Evolutionary conservation across 2,113 vertebrate species (phyloP), one percentile per base, ranked within the genome.

Genomic region (Peromyscus leucopus): DNA sequence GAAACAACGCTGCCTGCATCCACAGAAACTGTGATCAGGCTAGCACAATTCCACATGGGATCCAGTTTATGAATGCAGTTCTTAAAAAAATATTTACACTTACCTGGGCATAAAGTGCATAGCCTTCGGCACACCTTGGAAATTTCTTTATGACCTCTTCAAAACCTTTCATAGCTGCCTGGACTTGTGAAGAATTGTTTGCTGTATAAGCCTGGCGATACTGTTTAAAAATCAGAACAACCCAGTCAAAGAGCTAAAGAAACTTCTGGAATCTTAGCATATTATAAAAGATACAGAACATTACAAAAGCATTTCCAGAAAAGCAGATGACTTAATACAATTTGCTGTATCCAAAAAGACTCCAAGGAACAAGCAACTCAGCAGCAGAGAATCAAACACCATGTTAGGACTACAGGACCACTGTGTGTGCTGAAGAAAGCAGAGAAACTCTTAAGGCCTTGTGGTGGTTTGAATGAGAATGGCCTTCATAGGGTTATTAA

Each of bases 121-220:
- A 99, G 95, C 99, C 99, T 98, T 99, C 99, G 0, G 99, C 99
- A 98, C 99, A 99, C 96, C 97, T 99, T 71, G 99, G 99, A 97
- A 99, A 99, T 98, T 99, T 99, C 98, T 99, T 99, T 97, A 99
- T 99, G 71, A 99, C 99, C 2, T 99, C 99, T 98, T 99, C 99
- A 98, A 99, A 99, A 95, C 99, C 99, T 85, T 99, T 99, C 99
- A 99, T 99, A 97, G 99, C 99, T 39, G 98, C 99, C 98, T 99
- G 99, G 72, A 99, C 99, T 98, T 99, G 99, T 95, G 99, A 98
- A 67, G 99, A 98, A 98, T 99, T 99, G 97, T 99, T 99, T 98
- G 99, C 99, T n/a, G 99, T 99, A 97, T 99, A 99, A 4, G 99
- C 99, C 79, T 99, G 99, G 92, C 99, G 99, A 98, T 99, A 99